Evolutionary conservation across 2,888 invertebrate genomes (phyloP).

Genomic region (Caenorhabditis drosophilae): DNA sequence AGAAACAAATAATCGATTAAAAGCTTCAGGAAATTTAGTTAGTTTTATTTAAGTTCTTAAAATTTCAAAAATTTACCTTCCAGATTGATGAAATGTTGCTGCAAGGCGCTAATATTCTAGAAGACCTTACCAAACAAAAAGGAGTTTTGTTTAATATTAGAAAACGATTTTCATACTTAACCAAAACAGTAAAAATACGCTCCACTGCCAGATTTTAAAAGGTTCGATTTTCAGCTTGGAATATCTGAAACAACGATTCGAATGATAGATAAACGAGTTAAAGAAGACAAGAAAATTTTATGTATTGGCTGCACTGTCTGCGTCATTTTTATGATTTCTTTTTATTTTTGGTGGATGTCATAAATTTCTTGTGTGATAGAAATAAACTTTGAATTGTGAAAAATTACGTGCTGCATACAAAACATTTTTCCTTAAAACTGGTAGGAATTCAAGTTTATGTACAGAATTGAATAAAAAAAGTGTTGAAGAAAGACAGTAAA

Average conservation of each 20-base stretch:
- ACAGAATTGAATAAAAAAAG: too few relatives aligned
- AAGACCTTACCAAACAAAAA: constrained; percentile 21
- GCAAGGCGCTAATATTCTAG: constrained; percentile 16
- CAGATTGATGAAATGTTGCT: constrained; percentile 25
- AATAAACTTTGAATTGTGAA: background rate
- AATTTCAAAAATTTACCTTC: background rate
- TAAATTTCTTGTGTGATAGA: background rate
- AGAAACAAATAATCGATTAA: constrained; percentile 15
- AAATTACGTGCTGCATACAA: background rate
- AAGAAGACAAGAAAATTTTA: constrained; percentile 22
- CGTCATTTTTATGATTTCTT: constrained; percentile 22
- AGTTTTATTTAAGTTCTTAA: background rate
- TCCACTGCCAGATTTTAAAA: too few relatives aligned
- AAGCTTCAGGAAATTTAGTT: constrained; percentile 14
- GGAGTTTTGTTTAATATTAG: constrained; percentile 7
- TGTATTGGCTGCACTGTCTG: constrained; percentile 9
- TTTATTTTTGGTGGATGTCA: constrained; percentile 26
- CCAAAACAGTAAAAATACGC: too few relatives aligned
- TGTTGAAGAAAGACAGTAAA: background rate
- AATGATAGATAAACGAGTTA: constrained; percentile 24
- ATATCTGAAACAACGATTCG: constrained; percentile 25
- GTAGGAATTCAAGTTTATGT: too few relatives aligned
- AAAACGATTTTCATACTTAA: constrained; percentile 16
- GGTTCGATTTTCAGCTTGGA: too few relatives aligned
- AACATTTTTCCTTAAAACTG: too few relatives aligned